Percentiles rank a stretch among this genome's conserved stretches.
phyloP scores from a whole-genome alignment of 2,113 vertebrate species.

The Vicugna pacos region DNA sequence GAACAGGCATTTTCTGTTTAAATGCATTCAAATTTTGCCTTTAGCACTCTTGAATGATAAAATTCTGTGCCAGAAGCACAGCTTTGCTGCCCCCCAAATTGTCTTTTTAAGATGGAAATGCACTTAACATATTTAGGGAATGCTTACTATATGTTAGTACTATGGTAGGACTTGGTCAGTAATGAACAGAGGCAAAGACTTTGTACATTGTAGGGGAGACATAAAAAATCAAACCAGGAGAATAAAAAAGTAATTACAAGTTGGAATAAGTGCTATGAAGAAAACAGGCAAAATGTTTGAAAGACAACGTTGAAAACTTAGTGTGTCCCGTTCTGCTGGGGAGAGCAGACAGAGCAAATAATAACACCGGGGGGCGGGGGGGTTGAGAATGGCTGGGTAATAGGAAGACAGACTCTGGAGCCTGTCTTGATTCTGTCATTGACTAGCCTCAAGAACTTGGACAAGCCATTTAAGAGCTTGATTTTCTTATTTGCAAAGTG shows the following conservation, averaged over 20 bases:
- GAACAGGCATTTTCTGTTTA: neutral
- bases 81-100: neutral
- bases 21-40: neutral
- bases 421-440: neutral
- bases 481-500: neutral
- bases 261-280: neutral
- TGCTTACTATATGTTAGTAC: neutral
- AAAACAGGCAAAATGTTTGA: neutral
- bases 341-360: neutral
- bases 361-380: neutral
- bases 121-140: neutral
- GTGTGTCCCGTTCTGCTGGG: neutral
- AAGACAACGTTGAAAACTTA: neutral
- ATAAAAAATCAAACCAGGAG: neutral
- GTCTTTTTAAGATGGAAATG: neutral
- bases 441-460: neutral
- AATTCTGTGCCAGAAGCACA: neutral
- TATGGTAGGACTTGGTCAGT: neutral
- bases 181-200: neutral
- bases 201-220: neutral
- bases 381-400: neutral
- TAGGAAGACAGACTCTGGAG: neutral
- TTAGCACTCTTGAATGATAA: neutral
- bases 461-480: neutral
- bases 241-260: neutral